Evolutionary conservation across 2,888 invertebrate genomes (phyloP).

Genomic region (Argyra leucocephala): DNA sequence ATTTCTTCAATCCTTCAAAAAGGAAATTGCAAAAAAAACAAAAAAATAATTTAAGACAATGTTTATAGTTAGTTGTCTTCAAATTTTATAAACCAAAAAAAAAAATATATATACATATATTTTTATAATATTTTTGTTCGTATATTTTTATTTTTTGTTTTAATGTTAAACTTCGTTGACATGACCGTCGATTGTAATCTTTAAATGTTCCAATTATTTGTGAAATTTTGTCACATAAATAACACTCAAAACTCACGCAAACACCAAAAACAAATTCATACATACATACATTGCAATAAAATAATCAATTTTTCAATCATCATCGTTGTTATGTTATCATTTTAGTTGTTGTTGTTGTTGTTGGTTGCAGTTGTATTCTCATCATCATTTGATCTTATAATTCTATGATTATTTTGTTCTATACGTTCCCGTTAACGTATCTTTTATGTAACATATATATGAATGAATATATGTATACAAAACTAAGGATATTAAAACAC

Average conservation of each 20-base stretch:
- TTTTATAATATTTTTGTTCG: too few species aligned
- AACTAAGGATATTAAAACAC: too few species aligned
- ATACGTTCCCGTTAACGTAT: too few species aligned
- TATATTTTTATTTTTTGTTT: background rate
- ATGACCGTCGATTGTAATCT: background rate
- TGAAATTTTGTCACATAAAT: slow-evolving; percentile 6
- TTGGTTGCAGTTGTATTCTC: too few species aligned
- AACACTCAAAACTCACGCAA: slow-evolving; percentile 6
- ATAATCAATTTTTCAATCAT: too few species aligned
- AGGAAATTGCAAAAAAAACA: background rate
- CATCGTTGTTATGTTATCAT: too few species aligned
- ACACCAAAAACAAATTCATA: background rate
- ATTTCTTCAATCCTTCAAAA: background rate
- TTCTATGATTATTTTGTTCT: too few species aligned
- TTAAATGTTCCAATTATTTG: slow-evolving; percentile 6
- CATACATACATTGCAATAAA: too few species aligned
- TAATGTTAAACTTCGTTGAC: background rate
- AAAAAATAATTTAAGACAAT: background rate
- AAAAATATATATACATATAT: background rate
- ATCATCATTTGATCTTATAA: too few species aligned
- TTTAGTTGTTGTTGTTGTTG: too few species aligned
- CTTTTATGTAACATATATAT: too few species aligned
- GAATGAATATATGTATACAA: too few species aligned
- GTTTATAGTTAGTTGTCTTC: background rate
- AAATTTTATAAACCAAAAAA: background rate